A percentile compares a stretch with the other conserved stretches of the same genome.
These are phyloP conservation scores for Macroglossus sobrinus DNA, from an alignment of 2,113 vertebrate species.

Conservation along the genomic window DNA sequence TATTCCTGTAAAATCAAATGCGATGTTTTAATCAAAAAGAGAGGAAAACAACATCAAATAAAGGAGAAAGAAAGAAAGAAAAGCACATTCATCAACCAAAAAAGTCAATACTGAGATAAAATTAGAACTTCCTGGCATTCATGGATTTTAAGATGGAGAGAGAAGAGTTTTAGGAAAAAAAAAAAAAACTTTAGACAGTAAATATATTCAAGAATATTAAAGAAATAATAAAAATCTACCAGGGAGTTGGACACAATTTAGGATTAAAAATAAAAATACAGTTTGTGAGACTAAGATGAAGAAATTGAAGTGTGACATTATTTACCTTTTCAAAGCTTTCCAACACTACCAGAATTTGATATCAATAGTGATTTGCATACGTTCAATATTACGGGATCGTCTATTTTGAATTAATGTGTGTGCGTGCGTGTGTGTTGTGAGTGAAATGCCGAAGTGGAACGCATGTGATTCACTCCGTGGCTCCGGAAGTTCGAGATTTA, in stretches of 20 bases:
- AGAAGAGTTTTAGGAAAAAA: conserved; percentile 58
- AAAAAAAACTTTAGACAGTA: conserved; percentile 58
- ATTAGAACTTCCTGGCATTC: conserved; percentile 74
- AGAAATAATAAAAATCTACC: conserved; percentile 65
- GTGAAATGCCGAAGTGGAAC: neutral
- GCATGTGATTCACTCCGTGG: neutral
- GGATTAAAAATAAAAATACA: neutral
- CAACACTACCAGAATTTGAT: conserved; percentile 8
- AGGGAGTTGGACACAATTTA: conserved; percentile 38
- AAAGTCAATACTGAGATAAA: conserved; percentile 80
- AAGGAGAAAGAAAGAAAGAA: conserved; percentile 80
- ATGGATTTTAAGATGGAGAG: conserved; percentile 66
- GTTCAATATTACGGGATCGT: neutral
- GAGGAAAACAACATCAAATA: conserved; percentile 81
- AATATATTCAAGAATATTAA: conserved; percentile 73
- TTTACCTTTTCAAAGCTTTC: neutral
- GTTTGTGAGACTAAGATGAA: conserved; percentile 16
- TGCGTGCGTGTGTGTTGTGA: neutral
- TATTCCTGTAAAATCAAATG: conserved; percentile 83
- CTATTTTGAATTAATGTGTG: neutral
- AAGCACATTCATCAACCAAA: conserved; percentile 81
- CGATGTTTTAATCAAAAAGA: conserved; percentile 83
- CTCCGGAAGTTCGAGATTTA: neutral
- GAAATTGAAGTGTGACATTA: neutral
- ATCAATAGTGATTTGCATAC: conserved; percentile 14